phyloP scores from a whole-genome alignment of 2,888 invertebrate genomes.

The Leucozona laternaria region DNA sequence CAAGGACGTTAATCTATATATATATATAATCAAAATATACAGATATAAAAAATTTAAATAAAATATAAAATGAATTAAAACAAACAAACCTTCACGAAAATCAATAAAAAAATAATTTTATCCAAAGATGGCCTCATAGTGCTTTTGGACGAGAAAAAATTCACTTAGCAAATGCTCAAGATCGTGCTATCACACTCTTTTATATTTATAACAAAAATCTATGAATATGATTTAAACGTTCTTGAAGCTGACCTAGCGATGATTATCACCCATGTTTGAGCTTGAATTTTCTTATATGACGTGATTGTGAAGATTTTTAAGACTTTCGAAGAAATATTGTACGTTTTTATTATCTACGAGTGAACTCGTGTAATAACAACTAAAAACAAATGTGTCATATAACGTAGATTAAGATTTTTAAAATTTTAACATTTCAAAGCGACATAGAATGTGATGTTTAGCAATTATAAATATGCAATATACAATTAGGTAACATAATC shows the following conservation, averaged over 20 bases:
- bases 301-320: slow-evolving; percentile 32
- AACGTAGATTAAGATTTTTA: not conserved
- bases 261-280: slow-evolving; percentile 29
- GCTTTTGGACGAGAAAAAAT: slow-evolving; percentile 37
- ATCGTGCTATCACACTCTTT: slow-evolving; percentile 60
- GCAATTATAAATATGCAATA: not conserved
- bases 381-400: not conserved
- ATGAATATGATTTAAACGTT: slow-evolving; percentile 24
- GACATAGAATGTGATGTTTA: not conserved
- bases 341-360: not conserved
- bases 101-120: slow-evolving; percentile 54
- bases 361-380: not conserved
- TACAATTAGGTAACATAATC: not conserved
- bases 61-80: not conserved
- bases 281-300: slow-evolving; percentile 54
- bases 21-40: not conserved
- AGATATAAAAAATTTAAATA: not conserved
- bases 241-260: slow-evolving; percentile 61
- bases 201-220: slow-evolving; percentile 51
- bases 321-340: not conserved
- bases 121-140: slow-evolving; percentile 53
- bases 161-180: slow-evolving; percentile 50
- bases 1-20: slow-evolving; percentile 72
- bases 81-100: slow-evolving; percentile 50
- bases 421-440: not conserved